phyloP scores from a whole-genome alignment of 2,113 vertebrate genomes.

The Desmodus rotundus region DNA sequence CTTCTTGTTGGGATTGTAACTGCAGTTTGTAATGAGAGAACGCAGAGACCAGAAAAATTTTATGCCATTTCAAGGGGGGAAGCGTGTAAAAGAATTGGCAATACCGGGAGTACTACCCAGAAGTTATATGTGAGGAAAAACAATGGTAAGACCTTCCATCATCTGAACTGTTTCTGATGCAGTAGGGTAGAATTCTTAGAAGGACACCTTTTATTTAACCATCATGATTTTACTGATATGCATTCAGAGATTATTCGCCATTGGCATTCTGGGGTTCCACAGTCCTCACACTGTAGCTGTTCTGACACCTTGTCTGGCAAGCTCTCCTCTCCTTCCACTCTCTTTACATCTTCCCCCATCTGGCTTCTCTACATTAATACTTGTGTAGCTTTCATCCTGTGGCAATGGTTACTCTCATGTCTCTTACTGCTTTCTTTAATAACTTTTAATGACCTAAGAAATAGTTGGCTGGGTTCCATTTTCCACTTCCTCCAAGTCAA shows the following conservation, averaged over 20 bases:
- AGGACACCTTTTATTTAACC: not conserved
- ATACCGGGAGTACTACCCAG: not conserved
- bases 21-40: conserved; percentile 44
- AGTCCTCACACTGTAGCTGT: fast-evolving
- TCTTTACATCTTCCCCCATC: not conserved
- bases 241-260: not conserved
- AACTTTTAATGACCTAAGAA: conserved; percentile 54
- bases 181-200: not conserved
- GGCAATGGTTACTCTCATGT: not conserved
- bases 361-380: conserved; percentile 7
- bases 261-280: not conserved
- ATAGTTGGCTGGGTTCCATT: conserved; percentile 28
- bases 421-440: conserved; percentile 41
- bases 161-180: not conserved
- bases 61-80: not conserved
- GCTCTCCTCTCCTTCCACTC: not conserved
- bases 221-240: not conserved
- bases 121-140: not conserved
- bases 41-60: not conserved
- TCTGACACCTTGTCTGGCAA: not conserved
- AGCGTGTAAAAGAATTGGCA: not conserved
- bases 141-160: conserved; percentile 9
- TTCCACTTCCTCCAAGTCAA: conserved; percentile 40
- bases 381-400: not conserved
- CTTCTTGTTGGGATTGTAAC: not conserved